These are phyloP conservation scores for Syrrhaptes paradoxus DNA, from an alignment of 2,113 vertebrate genomes.

Conservation along the genomic window DNA sequence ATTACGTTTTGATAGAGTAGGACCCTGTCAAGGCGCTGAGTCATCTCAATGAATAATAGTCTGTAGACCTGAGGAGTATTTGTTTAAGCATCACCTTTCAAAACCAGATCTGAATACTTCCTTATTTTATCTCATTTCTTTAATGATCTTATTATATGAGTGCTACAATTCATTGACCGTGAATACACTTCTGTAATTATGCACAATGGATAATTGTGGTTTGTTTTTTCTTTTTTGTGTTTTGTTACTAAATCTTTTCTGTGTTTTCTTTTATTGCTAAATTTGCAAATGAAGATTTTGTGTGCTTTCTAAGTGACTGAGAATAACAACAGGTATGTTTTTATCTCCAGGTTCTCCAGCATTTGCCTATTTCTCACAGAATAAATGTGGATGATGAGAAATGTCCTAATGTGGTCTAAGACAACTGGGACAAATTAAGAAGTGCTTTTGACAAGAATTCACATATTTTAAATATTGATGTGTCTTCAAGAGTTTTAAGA, in stretches of 20 bases:
- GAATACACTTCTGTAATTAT: not conserved
- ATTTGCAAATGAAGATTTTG: not conserved
- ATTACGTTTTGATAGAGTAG: not conserved
- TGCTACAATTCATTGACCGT: not conserved
- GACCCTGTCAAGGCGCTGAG: not conserved
- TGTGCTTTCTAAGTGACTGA: not conserved
- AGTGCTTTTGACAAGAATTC: not conserved
- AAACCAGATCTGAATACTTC: not conserved
- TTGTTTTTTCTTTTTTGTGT: not conserved
- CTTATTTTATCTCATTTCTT: not conserved
- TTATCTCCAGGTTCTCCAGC: conserved; percentile 72
- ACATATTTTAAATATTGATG: not conserved
- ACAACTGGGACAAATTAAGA: not conserved
- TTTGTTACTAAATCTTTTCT: not conserved
- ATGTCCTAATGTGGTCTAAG: not conserved
- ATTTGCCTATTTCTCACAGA: conserved; percentile 71
- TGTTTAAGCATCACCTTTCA: not conserved
- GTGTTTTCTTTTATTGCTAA: not conserved
- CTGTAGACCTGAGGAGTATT: not conserved
- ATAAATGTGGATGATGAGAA: conserved; percentile 6
- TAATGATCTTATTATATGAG: not conserved
- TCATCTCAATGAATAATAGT: not conserved
- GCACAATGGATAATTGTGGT: not conserved
- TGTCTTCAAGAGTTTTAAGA: not conserved
- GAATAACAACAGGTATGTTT: not conserved